These are phyloP conservation scores for Chionoecetes opilio DNA, from an alignment of 1,140 invertebrate species.

Conservation along the genomic window DNA sequence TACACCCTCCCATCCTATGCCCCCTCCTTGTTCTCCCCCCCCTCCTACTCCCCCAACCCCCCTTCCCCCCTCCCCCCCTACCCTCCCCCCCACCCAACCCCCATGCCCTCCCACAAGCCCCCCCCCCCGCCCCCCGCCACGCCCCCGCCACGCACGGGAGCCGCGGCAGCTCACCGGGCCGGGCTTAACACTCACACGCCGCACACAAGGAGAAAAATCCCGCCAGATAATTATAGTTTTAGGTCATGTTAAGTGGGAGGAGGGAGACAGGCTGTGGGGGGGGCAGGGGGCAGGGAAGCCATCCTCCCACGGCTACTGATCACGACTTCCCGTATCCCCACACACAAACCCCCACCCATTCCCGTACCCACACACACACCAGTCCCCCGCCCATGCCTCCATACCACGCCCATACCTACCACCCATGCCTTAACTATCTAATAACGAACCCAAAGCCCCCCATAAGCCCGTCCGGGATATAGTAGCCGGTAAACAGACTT, in stretches of 20 bases:
- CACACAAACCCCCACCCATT: background rate
- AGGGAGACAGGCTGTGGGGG: no score
- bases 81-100: no score
- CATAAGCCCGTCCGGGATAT: no score
- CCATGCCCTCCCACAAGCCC: background rate
- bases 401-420: no score
- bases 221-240: conserved; percentile 30
- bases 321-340: background rate
- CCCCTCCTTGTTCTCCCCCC: no score
- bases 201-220: background rate
- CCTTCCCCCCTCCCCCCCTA: no score
- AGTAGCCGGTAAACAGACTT: no score
- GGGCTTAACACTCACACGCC: background rate
- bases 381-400: no score
- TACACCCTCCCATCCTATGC: no score
- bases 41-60: background rate
- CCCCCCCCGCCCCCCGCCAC: background rate
- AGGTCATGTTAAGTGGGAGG: conserved; percentile 5
- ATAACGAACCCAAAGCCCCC: no score
- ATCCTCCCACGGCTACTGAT: conserved; percentile 1
- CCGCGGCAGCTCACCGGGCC: background rate
- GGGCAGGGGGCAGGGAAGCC: background rate
- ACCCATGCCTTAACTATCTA: no score
- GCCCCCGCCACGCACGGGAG: background rate
- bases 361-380: background rate